Base-by-base conservation (phyloP, 2,888 invertebrate species). In the Polymixis flavicincta region DNA sequence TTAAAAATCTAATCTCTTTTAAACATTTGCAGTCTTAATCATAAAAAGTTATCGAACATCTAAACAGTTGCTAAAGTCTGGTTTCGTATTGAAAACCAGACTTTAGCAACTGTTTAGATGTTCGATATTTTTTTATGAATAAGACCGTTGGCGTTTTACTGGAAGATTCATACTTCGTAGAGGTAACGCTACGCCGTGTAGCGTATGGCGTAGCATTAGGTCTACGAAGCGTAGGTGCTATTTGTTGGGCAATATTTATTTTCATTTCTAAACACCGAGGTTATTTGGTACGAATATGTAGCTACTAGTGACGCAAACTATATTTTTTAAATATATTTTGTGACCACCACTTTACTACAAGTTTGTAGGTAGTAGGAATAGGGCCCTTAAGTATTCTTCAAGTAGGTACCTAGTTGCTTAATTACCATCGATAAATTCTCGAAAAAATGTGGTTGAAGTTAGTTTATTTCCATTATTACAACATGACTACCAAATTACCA, bases 401-500 rank as follows among this genome's bases (percentile, higher is more conserved):
- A 22, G 8, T 48, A 8, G 11, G 61, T 42, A 63, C 25, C 13
- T 28, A 45, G 9, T 17, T n/a, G n/a, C 42, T 45, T n/a, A 45
- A 17, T 69, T 69, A 48, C n/a, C n/a, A n/a, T n/a, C n/a, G n/a
- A n/a, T n/a, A n/a, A n/a, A n/a, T n/a, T n/a, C n/a, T n/a, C n/a
- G n/a, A n/a, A 55, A 50, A n/a, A 37, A 28, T 17, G 2, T 1
- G 1, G 22, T 14, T 37, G 1, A 45, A 32, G 0, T 28, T 61
- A 37, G 22, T 32, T 42, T 17, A 59, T 78, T 55, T 42, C 42
- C 57, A 64, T 50, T 57, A 48, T 71, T 65, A 50, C 28, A 65
- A 66, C 71, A 50, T 19, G 28, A 60, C n/a, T 25, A 61, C 22
- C 50, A 72, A 67, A 60, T 19, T 25, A 61, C 19, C 54, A 72